Evolutionary conservation across 2,888 invertebrate genomes (phyloP).

Genomic region (Drosophila imparisetae): DNA sequence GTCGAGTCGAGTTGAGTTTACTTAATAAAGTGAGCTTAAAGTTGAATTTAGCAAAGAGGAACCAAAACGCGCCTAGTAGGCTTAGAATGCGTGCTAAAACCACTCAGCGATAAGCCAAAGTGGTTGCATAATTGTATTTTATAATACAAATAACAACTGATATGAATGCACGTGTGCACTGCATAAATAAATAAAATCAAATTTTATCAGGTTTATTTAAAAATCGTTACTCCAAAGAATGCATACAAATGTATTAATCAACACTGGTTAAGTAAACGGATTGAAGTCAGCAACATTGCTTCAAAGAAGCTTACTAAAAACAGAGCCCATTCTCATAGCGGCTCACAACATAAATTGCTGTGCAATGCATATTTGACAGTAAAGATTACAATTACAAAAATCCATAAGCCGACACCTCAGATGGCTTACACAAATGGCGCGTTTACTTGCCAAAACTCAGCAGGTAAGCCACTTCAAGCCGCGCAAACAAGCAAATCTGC

Average conservation of each 20-base stretch:
- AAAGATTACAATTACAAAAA: constrained; percentile 45
- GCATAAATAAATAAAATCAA: too few relatives aligned
- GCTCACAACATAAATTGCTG: neutral
- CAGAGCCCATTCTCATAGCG: neutral
- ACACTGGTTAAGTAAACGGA: neutral
- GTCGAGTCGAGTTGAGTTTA: constrained; percentile 57
- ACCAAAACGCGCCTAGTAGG: constrained; percentile 47
- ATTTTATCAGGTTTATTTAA: neutral
- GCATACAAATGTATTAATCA: neutral
- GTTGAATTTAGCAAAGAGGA: constrained; percentile 38
- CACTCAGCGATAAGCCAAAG: constrained; percentile 60
- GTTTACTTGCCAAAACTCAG: constrained; percentile 18
- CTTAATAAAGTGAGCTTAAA: constrained; percentile 77
- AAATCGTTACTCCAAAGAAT: neutral
- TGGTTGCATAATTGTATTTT: constrained; percentile 55
- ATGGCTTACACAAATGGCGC: constrained; percentile 10
- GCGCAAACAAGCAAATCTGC: constrained; percentile 11
- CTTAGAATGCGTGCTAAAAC: constrained; percentile 44
- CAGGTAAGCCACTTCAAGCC: constrained; percentile 51
- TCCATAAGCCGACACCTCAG: constrained; percentile 1
- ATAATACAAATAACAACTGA: constrained; percentile 30
- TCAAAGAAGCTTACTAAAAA: neutral
- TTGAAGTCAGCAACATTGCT: neutral
- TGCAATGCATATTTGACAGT: constrained; percentile 3
- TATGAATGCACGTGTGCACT: constrained; percentile 14